A percentile compares a stretch with the other conserved stretches of the same genome.
Evolutionary conservation across 2,888 invertebrate species (phyloP).

Genomic region (Ormyrus rosae): DNA sequence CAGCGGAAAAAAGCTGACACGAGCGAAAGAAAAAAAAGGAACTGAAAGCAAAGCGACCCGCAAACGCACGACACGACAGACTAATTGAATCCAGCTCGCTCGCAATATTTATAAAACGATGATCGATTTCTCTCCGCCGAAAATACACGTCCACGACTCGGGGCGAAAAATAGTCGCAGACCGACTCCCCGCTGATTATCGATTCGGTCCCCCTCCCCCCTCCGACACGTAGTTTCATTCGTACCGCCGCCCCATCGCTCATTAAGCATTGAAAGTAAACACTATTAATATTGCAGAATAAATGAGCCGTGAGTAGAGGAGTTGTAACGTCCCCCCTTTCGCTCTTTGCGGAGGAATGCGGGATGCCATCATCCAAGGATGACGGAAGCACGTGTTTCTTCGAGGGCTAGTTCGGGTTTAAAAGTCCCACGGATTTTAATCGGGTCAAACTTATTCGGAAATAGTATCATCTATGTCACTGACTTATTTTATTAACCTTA

Average conservation of each 20-base stretch:
- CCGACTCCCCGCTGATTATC: conserved; percentile 8
- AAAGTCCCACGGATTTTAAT: too few relatives aligned
- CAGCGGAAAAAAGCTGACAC: too few relatives aligned
- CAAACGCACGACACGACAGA: too few relatives aligned
- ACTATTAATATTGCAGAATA: conserved; percentile 29
- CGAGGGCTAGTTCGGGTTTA: too few relatives aligned
- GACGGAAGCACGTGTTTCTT: neutral
- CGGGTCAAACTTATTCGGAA: too few relatives aligned
- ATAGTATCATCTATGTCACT: too few relatives aligned
- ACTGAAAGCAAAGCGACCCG: too few relatives aligned
- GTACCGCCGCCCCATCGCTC: neutral
- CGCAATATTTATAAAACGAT: conserved; percentile 49
- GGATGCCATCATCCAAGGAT: neutral
- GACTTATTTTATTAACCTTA: too few relatives aligned
- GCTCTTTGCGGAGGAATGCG: neutral
- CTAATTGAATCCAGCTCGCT: neutral
- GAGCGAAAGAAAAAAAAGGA: too few relatives aligned
- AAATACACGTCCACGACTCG: conserved; percentile 9
- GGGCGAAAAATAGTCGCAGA: conserved; percentile 33
- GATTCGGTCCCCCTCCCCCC: conserved; percentile 11
- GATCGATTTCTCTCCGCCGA: conserved; percentile 38
- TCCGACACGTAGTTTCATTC: neutral
- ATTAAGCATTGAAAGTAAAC: conserved; percentile 36
- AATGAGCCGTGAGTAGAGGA: conserved; percentile 2
- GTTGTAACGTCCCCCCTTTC: neutral